Evolutionary conservation across 2,888 invertebrate species (phyloP).

Genomic region (Julus scanicus): DNA sequence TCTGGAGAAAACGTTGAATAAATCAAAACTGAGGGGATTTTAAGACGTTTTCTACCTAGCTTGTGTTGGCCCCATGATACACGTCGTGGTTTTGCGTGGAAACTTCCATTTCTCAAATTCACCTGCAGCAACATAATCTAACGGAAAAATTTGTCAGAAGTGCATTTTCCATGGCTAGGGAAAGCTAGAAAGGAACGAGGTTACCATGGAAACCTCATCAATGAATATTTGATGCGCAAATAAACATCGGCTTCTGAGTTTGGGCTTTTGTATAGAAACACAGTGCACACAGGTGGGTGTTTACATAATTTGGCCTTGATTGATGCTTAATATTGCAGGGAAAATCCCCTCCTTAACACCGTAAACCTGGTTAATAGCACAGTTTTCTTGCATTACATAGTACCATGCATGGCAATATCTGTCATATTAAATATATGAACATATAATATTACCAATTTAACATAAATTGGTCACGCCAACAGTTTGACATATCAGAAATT

Average conservation of each 20-base stretch:
- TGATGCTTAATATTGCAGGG: no score
- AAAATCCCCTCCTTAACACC: no score
- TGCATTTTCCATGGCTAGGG: background rate
- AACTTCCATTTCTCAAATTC: background rate
- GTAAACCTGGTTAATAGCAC: no score
- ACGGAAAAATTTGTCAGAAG: background rate
- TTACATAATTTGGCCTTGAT: no score
- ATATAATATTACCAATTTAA: no score
- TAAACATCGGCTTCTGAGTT: background rate
- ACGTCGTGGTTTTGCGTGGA: background rate
- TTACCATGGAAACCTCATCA: background rate
- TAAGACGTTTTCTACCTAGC: background rate
- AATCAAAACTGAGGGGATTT: background rate
- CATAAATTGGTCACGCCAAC: no score
- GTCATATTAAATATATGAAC: no score
- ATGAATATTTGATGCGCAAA: conserved; percentile 13
- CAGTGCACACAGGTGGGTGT: background rate
- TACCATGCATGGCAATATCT: no score
- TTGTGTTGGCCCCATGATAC: background rate
- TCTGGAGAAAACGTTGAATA: background rate
- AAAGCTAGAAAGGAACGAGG: background rate
- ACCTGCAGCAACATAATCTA: background rate
- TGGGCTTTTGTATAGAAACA: background rate
- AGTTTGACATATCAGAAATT: no score
- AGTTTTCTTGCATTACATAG: no score